Base-by-base conservation (phyloP, 2,797 vertebrate genomes). In the Sternotherus odoratus region DNA sequence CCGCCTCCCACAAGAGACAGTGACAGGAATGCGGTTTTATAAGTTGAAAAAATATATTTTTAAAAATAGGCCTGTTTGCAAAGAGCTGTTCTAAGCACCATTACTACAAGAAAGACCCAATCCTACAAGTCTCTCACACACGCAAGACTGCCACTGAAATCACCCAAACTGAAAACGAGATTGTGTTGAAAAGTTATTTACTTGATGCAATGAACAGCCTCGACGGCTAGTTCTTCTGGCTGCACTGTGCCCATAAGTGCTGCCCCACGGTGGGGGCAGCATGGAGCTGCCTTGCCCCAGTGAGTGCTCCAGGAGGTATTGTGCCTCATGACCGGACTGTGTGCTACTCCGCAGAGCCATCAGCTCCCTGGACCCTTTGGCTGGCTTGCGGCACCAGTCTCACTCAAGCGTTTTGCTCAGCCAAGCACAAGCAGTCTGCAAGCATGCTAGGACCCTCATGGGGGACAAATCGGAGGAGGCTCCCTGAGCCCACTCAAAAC, bases 331-430 rank as follows among this genome's bases (percentile, higher is more conserved):
- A 4, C 51, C 23, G 8, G 8, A 19, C 23, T 77, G 21, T 54
- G 53, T 46, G 17, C 48, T 84, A 17, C 54, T 8, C 19, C 24
- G 11, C 23, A 12, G 11, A 56, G 46, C 23, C 43, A 11, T 72
- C 39, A 17, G 36, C 16, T 72, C 28, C 33, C 43, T 80, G n/a
- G 33, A 9, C 12, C 30, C 23, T 15, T 30, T 33, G 26, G 33
- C 28, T 24, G 16, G 9, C 12, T 74, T 75, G 46, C 33, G 21
- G 39, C 75, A 9, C 21, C 26, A 6, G 23, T 30, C n/a, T 57
- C 24, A 30, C 51, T 16, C n/a, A 2, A 0, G 19, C 1, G 0
- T 3, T 79, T 23, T 21, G 11, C 51, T 63, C 3, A 0, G 19
- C 63, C 26, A 48, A 51, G 69, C 46, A 3, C 50, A 83, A 56